phyloP scores from a whole-genome alignment of 2,888 invertebrate genomes.

The Anthoptus insignis region DNA sequence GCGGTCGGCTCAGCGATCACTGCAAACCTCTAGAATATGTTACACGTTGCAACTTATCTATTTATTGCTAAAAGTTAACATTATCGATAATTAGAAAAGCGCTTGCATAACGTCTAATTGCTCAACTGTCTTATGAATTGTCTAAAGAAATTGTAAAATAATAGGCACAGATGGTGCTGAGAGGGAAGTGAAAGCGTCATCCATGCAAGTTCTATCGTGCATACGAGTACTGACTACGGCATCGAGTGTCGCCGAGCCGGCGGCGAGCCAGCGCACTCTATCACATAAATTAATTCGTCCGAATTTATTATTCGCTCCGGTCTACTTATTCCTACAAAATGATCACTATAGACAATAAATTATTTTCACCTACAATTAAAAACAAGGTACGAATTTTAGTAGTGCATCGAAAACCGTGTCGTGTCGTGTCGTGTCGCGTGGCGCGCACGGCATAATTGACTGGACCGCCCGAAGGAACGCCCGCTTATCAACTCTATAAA shows the following conservation, averaged over 20 bases:
- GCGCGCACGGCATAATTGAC: slow-evolving; percentile 82
- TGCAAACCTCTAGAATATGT: slow-evolving; percentile 75
- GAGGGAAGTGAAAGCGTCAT: slow-evolving; percentile 60
- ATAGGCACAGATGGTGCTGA: slow-evolving; percentile 56
- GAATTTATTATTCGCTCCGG: slow-evolving; percentile 83
- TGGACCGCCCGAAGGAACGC: slow-evolving; percentile 67
- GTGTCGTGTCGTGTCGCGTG: slow-evolving; percentile 60
- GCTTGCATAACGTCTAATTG: slow-evolving; percentile 63
- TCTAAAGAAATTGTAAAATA: slow-evolving; percentile 63
- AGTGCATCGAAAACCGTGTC: slow-evolving; percentile 53
- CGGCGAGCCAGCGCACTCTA: slow-evolving; percentile 66
- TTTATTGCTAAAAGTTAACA: slow-evolving; percentile 57
- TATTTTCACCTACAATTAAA: slow-evolving; percentile 84
- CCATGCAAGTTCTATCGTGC: slow-evolving; percentile 55
- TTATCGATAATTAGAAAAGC: slow-evolving; percentile 67
- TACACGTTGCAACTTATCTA: slow-evolving; percentile 66
- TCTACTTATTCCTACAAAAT: slow-evolving; percentile 85
- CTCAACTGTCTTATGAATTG: slow-evolving; percentile 59
- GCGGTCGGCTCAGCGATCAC: slow-evolving; percentile 67
- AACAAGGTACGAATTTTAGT: slow-evolving; percentile 81
- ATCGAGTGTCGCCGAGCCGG: slow-evolving; percentile 64
- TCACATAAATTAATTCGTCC: slow-evolving; percentile 84
- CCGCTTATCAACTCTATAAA: slow-evolving; percentile 62
- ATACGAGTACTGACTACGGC: slow-evolving; percentile 50
- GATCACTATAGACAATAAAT: slow-evolving; percentile 85